Evolutionary conservation across 1,140 invertebrate species (phyloP).

Genomic region (Berghia stephanieae): DNA sequence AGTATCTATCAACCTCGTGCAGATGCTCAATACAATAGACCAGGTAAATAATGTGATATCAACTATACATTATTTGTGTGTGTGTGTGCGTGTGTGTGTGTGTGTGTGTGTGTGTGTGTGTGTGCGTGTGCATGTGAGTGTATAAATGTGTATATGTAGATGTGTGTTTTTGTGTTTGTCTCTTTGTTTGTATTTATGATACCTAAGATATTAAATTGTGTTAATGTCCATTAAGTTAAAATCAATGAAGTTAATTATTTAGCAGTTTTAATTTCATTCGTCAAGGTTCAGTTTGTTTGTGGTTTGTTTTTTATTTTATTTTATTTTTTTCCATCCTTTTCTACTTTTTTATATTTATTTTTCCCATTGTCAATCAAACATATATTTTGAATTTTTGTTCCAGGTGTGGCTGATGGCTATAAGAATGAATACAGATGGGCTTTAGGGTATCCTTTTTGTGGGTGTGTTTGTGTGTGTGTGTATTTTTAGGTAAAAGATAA

Average conservation of each 20-base stretch:
- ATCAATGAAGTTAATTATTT: too few relatives aligned
- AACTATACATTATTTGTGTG: not conserved
- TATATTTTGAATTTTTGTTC: too few relatives aligned
- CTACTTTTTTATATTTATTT: not conserved
- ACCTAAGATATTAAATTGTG: not conserved
- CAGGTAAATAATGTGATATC: not conserved
- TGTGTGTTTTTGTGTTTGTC: not conserved
- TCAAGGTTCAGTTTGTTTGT: too few relatives aligned
- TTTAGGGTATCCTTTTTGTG: constrained; percentile 48
- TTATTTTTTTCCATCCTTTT: not conserved
- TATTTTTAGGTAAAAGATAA: too few relatives aligned
- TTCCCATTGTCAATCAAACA: too few relatives aligned
- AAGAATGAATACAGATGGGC: constrained; percentile 45
- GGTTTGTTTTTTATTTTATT: not conserved
- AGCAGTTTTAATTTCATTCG: too few relatives aligned
- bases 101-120: not conserved
- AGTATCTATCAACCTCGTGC: constrained; percentile 43
- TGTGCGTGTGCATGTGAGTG: not conserved
- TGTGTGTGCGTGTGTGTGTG: constrained; percentile 9
- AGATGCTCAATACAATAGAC: constrained; percentile 4
- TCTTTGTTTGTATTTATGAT: not conserved
- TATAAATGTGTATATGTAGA: not conserved
- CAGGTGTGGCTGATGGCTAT: not conserved
- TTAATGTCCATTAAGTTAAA: too few relatives aligned
- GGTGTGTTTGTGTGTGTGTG: too few relatives aligned